Evolutionary conservation across 2,113 vertebrate species (phyloP), one percentile per base, ranked within the genome.

Genomic region (Phylloscopus trochiloides): DNA sequence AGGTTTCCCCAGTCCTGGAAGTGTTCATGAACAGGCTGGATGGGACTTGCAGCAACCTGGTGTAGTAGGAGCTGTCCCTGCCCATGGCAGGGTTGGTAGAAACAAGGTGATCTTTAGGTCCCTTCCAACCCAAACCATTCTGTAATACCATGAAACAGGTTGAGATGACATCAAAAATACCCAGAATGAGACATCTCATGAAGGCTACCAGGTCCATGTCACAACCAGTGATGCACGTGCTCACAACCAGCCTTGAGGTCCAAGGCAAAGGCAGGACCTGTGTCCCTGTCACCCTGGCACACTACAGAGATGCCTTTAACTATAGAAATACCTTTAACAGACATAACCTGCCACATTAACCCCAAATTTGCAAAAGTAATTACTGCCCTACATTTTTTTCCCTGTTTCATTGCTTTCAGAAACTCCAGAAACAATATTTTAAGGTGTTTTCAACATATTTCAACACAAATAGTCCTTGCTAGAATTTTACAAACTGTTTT

Each of bases 161-260:
- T 34, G 45, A 70, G 31, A 7, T 36, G 38, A 66, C 24, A 62
- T 8, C 1, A 78, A 51, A 63, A 74, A 28, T 7, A 50, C 21
- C 31, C 32, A 29, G 36, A 58, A 59, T 4, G 6, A 51, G 25
- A 36, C 1, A 4, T 10, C 26, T 52, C n/a, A 32, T 1, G 24
- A 62, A 29, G 25, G 21, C 32, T 5, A 36, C 45, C 45, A 52
- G 36, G 4, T 52, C 31, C 10, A 3, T 24, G 57, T 52, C 40
- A 78, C 51, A 54, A 16, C 13, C 25, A 47, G 24, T 3, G 34
- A 43, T 0, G 4, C 4, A 2, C 0, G 1, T 1, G 6, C 21
- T 32, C 19, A 42, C 7, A 50, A 12, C 1, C 10, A 13, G 26
- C 14, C 42, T 57, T 14, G 14, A 38, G 14, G 9, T 24, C 21